A percentile compares a stretch with the other conserved stretches of the same genome.
Evolutionary conservation across 2,113 vertebrate genomes (phyloP).

Genomic region (Epinephelus moara): DNA sequence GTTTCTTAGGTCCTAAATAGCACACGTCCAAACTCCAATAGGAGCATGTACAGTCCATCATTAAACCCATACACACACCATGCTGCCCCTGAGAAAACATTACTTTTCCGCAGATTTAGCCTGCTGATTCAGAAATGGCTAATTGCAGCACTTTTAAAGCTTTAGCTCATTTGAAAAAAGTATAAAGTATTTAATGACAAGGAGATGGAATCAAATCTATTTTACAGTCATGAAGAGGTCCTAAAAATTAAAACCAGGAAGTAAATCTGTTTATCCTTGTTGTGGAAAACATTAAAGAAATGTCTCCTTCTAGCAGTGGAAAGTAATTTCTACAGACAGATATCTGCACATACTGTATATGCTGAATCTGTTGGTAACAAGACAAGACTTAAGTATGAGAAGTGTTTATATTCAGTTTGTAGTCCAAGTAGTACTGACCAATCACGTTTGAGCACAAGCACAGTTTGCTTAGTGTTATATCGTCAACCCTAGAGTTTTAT

Average conservation of each 20-base stretch:
- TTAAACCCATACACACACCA: slow-evolving; percentile 85
- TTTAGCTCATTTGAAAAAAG: background rate
- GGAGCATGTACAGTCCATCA: slow-evolving; percentile 76
- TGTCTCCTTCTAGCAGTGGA: background rate
- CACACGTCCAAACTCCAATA: slow-evolving; percentile 62
- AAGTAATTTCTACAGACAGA: too few species aligned
- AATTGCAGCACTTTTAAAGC: background rate
- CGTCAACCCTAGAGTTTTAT: too few species aligned
- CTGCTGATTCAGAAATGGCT: background rate
- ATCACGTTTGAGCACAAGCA: too few species aligned
- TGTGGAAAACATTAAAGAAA: background rate
- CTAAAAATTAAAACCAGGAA: background rate
- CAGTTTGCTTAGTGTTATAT: too few species aligned
- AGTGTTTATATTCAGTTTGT: too few species aligned
- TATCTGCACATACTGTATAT: too few species aligned
- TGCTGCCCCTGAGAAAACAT: background rate
- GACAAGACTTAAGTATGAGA: too few species aligned
- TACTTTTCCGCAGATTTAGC: too few species aligned
- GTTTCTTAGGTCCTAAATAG: slow-evolving; percentile 73
- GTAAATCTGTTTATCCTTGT: background rate
- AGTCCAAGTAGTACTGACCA: too few species aligned
- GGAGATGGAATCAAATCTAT: background rate
- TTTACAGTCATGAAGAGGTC: background rate
- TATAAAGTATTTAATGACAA: background rate
- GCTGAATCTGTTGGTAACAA: too few species aligned